These are phyloP conservation scores for Notothenia rossii DNA, from an alignment of 2,113 vertebrate species.

Conservation along the genomic window DNA sequence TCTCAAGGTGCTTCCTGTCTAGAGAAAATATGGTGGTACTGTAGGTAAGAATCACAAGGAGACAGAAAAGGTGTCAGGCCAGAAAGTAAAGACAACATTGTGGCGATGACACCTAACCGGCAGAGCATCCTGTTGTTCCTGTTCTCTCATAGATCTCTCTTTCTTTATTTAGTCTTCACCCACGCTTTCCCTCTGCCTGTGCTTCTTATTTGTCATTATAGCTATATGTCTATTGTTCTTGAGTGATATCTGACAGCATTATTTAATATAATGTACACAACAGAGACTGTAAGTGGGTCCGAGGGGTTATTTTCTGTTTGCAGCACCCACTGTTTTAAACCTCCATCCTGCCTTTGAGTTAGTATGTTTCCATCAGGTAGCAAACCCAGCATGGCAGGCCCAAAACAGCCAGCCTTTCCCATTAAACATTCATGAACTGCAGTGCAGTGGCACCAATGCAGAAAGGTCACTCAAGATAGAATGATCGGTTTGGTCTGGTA, in stretches of 20 bases:
- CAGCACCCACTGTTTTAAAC: slow-evolving; percentile 55
- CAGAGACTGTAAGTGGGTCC: slow-evolving; percentile 21
- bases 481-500: slow-evolving; percentile 62
- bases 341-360: slow-evolving; percentile 66
- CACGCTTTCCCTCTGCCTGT: neutral
- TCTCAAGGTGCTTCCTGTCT: slow-evolving; percentile 1
- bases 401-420: slow-evolving; percentile 61
- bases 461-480: slow-evolving; percentile 77
- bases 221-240: slow-evolving; percentile 7
- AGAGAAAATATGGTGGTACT: neutral
- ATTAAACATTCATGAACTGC: slow-evolving; percentile 83
- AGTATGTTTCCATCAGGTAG: slow-evolving; percentile 66
- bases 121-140: slow-evolving; percentile 18
- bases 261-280: slow-evolving; percentile 43
- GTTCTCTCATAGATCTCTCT: neutral
- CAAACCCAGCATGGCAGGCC: slow-evolving; percentile 65
- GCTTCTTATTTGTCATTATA: slow-evolving; percentile 18
- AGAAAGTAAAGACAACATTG: slow-evolving; percentile 9
- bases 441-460: slow-evolving; percentile 71
- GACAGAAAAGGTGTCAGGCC: slow-evolving; percentile 10
- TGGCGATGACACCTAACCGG: neutral
- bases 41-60: neutral
- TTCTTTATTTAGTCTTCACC: neutral
- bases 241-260: slow-evolving; percentile 16
- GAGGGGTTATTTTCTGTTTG: slow-evolving; percentile 50